Percentiles rank a stretch among this genome's conserved stretches.
Evolutionary conservation across 2,888 invertebrate species (phyloP).

Genomic region (Athrips mouffetella): DNA sequence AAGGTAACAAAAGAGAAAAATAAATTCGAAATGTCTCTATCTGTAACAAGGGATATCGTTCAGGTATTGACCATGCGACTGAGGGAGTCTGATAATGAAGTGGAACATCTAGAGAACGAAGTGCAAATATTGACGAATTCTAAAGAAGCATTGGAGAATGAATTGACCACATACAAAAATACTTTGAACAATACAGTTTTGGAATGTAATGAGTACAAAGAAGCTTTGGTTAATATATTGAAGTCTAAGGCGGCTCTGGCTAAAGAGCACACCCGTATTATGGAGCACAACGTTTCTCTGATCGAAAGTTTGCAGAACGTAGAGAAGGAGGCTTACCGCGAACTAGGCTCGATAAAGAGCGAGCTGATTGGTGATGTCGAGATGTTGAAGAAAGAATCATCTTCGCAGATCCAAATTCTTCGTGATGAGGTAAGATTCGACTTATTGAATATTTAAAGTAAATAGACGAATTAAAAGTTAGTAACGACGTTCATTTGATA

Average conservation of each 20-base stretch:
- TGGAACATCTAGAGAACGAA: conserved; percentile 74
- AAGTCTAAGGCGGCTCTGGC: conserved; percentile 69
- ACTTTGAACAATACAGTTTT: conserved; percentile 52
- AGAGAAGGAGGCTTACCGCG: conserved; percentile 68
- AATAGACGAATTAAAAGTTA: too few species aligned
- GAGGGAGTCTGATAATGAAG: conserved; percentile 78
- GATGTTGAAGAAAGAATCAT: conserved; percentile 62
- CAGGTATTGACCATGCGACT: conserved; percentile 77
- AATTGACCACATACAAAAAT: conserved; percentile 53
- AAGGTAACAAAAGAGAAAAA: conserved; percentile 70
- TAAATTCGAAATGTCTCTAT: conserved; percentile 79
- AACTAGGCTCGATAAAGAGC: conserved; percentile 64
- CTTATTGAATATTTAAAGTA: not conserved
- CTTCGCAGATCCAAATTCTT: conserved; percentile 59
- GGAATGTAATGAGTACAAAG: conserved; percentile 71
- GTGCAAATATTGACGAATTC: conserved; percentile 47
- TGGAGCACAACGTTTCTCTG: conserved; percentile 70
- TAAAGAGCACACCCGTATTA: conserved; percentile 67
- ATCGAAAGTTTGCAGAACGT: conserved; percentile 71
- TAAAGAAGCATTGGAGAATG: conserved; percentile 57
- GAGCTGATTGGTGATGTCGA: conserved; percentile 72
- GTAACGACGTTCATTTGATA: conserved; percentile 23
- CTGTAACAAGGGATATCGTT: conserved; percentile 77
- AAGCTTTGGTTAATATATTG: conserved; percentile 65
- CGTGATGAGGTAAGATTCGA: conserved; percentile 55